Conservation (phyloP, 53 echinoderm and acorn worm genomes). For the Hippasteria phrygiana region DNA sequence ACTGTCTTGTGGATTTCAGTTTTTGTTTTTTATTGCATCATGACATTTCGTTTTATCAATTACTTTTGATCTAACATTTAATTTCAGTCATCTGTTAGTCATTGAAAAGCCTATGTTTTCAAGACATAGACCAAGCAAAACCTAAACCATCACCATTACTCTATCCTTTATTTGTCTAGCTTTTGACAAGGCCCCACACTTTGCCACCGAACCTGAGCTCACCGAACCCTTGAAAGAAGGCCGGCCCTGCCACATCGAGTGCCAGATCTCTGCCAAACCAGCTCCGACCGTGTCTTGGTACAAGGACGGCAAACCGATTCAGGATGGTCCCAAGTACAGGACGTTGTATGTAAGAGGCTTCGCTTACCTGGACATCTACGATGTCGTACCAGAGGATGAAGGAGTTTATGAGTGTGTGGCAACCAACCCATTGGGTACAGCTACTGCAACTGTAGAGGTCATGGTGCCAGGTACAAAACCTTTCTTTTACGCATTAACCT, state of each 20-base stretch:
- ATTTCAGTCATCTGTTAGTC: not conserved
- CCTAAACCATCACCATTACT: not conserved
- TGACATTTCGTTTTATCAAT: no score
- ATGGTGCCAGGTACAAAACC: slow-evolving; percentile 79
- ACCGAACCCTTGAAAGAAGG: slow-evolving; percentile 68
- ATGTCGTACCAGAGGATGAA: slow-evolving; percentile 75
- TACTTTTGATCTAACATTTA: no score
- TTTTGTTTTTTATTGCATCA: no score
- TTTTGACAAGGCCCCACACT: slow-evolving; percentile 60
- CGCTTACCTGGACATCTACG: slow-evolving; percentile 68
- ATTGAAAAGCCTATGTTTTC: not conserved
- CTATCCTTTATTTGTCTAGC: not conserved
- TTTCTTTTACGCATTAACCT: no score
- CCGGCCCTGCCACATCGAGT: slow-evolving; percentile 69
- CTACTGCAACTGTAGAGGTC: slow-evolving; percentile 75
- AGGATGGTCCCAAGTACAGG: slow-evolving; percentile 30
- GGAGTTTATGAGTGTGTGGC: slow-evolving; percentile 82
- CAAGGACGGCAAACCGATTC: slow-evolving; percentile 78
- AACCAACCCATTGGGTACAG: slow-evolving; percentile 80
- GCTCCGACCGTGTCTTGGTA: slow-evolving; percentile 79
- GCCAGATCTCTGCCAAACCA: slow-evolving; percentile 68
- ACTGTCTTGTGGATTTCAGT: no score
- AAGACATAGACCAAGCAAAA: not conserved
- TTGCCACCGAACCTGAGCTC: slow-evolving; percentile 62
- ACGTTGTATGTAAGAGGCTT: slow-evolving; percentile 69